Base-by-base conservation (phyloP, 2,888 invertebrate genomes). In the Campopleginae sp. region DNA sequence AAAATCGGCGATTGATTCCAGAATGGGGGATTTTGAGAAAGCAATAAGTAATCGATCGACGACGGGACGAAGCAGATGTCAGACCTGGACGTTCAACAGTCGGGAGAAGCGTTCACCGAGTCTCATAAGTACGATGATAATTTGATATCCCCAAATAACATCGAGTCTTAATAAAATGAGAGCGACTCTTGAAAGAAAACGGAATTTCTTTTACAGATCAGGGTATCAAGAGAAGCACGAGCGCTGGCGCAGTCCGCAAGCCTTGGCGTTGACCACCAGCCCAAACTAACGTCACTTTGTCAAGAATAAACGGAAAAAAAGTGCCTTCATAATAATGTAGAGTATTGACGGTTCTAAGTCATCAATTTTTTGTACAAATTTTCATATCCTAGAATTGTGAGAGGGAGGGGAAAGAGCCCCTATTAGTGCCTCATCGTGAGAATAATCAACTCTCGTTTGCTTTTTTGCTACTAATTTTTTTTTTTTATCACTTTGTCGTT, bases 191-290 rank as follows among this genome's bases (percentile, higher is more conserved):
- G 17, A 33, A 46, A 1, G 4, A 5, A 33, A 10, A 38, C n/a
- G 48, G 14, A 2, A 42, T 71, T 80, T 72, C 70, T 86, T 82
- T 88, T 88, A n/a, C 84, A 93, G 93, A 90, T 90, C 91, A 92
- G 82, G 90, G 91, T 78, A 93, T 93, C 79, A 93, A 92, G 86
- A 90, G 93, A 79, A 93, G 93, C 86, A 93, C 93, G 46, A 93
- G 93, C 77, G 92, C 93, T 51, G 93, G 93, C 68, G 90, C 93
- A 27, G 93, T 93, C 78, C 90, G 93, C 0, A 93, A 93, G 85
- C 93, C 93, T 70, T 93, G 93, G 93, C 91, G 93, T 88, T 93
- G 87, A 90, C 86, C 75, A 33, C 1, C 8, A 48, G 10, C 44
- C 44, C 27, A n/a, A 8, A 31, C 3, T 7, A 70, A 66, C 10